Conservation (phyloP, 2,888 invertebrate species). For the Habrosyne pyritoides region DNA sequence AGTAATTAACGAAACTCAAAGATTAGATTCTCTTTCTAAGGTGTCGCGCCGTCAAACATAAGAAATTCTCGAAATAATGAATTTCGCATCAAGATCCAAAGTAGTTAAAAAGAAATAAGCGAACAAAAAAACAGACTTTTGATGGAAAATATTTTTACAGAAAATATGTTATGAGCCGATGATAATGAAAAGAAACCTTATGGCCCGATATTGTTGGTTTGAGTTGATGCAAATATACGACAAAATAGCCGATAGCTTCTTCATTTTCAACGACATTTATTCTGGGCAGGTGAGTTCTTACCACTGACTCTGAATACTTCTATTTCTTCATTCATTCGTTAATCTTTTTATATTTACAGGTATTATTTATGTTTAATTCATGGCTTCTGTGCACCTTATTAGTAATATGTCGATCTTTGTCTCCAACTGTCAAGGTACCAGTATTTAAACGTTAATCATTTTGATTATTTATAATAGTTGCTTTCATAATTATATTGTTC, state of each 20-base stretch:
- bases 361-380: constrained; percentile 55
- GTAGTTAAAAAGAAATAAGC: too few relatives aligned
- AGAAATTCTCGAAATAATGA: too few relatives aligned
- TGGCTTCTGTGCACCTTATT: constrained; percentile 58
- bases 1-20: too few relatives aligned
- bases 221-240: constrained; percentile 70
- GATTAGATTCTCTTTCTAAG: too few relatives aligned
- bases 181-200: constrained; percentile 22
- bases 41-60: too few relatives aligned
- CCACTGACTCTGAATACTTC: neutral
- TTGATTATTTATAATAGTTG: constrained; percentile 2
- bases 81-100: too few relatives aligned
- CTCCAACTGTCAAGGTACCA: constrained; percentile 55
- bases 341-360: constrained; percentile 37
- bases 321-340: constrained; percentile 7
- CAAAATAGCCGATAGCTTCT: constrained; percentile 56
- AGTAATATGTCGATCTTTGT: constrained; percentile 54
- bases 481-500: neutral
- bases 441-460: neutral
- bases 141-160: constrained; percentile 29
- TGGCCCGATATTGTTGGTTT: constrained; percentile 52
- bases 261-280: constrained; percentile 59
- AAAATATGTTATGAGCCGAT: constrained; percentile 29
- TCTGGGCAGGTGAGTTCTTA: constrained; percentile 48
- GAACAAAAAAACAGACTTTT: too few relatives aligned